Base-by-base conservation (phyloP, 2,888 invertebrate genomes). In the Liopterus haemorrhoidalis region DNA sequence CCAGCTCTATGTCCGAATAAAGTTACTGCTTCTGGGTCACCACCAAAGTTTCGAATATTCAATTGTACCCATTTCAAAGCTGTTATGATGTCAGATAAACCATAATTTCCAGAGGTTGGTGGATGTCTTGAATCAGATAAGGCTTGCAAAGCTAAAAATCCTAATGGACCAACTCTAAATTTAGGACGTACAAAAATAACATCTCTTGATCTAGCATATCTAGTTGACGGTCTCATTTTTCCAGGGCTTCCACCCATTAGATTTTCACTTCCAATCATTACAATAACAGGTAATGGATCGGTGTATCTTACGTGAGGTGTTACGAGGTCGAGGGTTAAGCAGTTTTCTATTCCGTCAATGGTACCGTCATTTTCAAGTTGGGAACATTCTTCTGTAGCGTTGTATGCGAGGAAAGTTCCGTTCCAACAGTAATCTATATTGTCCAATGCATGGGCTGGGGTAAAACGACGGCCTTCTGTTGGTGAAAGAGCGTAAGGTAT, bases 131-230 rank as follows among this genome's bases (percentile, higher is more conserved):
- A 71, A 54, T 80, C 75, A 0, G 84, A 79, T 1, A 90, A 67
- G 2, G 78, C 72, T 45, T 83, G 80, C 4, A 82, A 69, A 0
- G 92, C 82, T 36, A 93, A 70, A 62, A 92, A 93, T 3, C 94
- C 94, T 51, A 85, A 74, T 36, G 80, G 77, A 1, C 83, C 84
- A 48, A 84, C 68, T 57, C 92, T 77, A 68, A 91, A 91, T 61
- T 91, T 90, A 3, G 91, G 89, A 49, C 86, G 75, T 2, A 93
- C 91, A 62, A 88, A 87, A 5, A 93, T 81, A 2, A 89, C 82
- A 61, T 90, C 85, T 48, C 83, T 79, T 2, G 82, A 79, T 33
- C 81, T 76, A 0, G 90, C 82, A 50, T 89, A 79, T 28, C 82
- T 71, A 0, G 87, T 79, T 0, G 86, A 85, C 0, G 91, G 89